Base-by-base conservation (phyloP, 2,888 invertebrate species). In the Andrena bucephala region DNA sequence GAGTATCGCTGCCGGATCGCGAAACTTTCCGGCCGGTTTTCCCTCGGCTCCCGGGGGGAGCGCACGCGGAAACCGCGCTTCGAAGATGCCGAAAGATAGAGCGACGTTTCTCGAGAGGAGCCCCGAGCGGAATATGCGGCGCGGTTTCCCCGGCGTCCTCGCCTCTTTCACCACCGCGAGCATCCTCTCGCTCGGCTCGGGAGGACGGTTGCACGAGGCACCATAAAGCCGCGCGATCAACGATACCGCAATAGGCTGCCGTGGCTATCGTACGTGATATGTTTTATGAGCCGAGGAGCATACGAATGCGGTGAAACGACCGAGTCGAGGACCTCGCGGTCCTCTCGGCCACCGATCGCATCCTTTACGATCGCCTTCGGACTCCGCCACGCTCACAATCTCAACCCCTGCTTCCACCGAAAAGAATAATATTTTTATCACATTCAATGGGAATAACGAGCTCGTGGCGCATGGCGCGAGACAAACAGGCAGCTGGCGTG, bases 191-290 rank as follows among this genome's bases (percentile, higher is more conserved):
- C 10, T 63, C 3, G 13, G 27, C n/a, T 29, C 20, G 52, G 52
- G 36, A 62, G 50, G 63, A 54, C 77, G 77, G 77, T 81, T 81
- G 79, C 83, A 80, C 79, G 81, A 86, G 78, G 84, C 78, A 85
- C 84, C 91, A 88, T 91, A 91, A 91, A 92, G 85, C 87, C 86
- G 83, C 81, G 86, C 89, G 91, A 91, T 90, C 88, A 88, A 90
- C 89, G 90, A 90, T 91, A 90, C 88, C 85, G 87, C 84, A 78
- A 81, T 84, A 78, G 82, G 82, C 69, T 69, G 83, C 82, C 85
- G 84, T 60, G 74, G 63, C 73, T 89, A 85, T 87, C 81, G 75
- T 81, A 78, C 84, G 83, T 79, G 83, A 85, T 85, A 84, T 89
- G 87, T 90, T 90, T 90, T 91, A 91, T 70, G 89, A 87, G 86